phyloP scores from a whole-genome alignment of 2,797 vertebrate genomes.

The Neopelma chrysocephalum region DNA sequence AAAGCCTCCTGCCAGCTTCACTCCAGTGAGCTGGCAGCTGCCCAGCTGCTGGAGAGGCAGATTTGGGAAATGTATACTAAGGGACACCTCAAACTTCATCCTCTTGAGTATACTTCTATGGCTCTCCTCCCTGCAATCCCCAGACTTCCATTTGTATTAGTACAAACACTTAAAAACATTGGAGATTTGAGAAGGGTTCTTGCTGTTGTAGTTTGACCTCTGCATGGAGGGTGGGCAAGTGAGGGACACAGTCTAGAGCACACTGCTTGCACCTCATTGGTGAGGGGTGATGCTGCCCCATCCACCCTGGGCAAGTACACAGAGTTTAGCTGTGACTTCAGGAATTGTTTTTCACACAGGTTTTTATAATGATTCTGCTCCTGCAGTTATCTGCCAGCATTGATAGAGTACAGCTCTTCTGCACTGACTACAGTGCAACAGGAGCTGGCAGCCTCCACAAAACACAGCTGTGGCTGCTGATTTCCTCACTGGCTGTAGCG shows the following conservation, averaged over 20 bases:
- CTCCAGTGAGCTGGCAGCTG: neutral
- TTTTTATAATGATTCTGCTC: neutral
- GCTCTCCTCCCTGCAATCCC: rapidly evolving
- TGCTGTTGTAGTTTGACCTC: neutral
- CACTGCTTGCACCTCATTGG: rapidly evolving
- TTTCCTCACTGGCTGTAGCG: neutral
- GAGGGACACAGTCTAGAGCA: neutral
- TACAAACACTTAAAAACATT: neutral
- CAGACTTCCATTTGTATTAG: neutral
- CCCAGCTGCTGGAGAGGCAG: neutral
- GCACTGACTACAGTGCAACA: neutral
- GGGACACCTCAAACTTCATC: neutral
- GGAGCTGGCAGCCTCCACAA: neutral
- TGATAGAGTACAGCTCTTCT: neutral
- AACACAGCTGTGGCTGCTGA: neutral
- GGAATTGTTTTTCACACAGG: neutral
- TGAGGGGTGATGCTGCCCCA: neutral
- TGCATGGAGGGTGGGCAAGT: neutral
- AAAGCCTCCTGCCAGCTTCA: neutral
- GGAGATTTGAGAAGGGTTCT: neutral
- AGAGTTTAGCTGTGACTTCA: neutral
- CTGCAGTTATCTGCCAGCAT: neutral
- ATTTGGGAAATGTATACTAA: neutral
- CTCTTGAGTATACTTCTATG: rapidly evolving
- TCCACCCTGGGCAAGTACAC: neutral